These are phyloP conservation scores for Sarcophaga carnaria DNA, from an alignment of 2,888 invertebrate genomes.

Conservation along the genomic window DNA sequence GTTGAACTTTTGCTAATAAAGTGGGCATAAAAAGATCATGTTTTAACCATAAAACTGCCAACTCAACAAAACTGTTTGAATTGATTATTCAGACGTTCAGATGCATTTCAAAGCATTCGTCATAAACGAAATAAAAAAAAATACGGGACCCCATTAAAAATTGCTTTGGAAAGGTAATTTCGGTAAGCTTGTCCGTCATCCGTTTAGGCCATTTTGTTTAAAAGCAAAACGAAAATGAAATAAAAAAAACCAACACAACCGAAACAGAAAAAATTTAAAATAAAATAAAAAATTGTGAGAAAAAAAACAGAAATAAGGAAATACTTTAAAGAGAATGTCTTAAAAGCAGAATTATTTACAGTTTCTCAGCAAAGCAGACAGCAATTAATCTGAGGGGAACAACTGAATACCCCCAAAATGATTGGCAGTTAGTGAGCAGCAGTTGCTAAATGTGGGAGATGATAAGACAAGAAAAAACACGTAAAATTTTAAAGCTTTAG, in stretches of 20 bases:
- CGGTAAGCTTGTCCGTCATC: slow-evolving; percentile 27
- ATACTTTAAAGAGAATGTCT: slow-evolving; percentile 34
- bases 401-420: not conserved
- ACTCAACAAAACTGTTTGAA: slow-evolving; percentile 52
- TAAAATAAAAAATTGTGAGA: not conserved
- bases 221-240: slow-evolving; percentile 6
- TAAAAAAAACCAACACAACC: no score
- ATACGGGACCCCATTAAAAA: slow-evolving; percentile 22
- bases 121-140: not conserved
- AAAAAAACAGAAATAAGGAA: slow-evolving; percentile 47
- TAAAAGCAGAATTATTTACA: slow-evolving; percentile 46
- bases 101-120: not conserved
- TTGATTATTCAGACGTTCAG: slow-evolving; percentile 32
- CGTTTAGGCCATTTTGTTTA: slow-evolving; percentile 5
- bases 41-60: slow-evolving; percentile 73
- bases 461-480: not conserved
- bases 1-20: slow-evolving; percentile 65
- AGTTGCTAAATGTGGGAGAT: slow-evolving; percentile 21
- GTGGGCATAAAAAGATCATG: slow-evolving; percentile 73
- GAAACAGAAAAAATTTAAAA: slow-evolving; percentile 3
- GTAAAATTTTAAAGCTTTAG: slow-evolving; percentile 3
- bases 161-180: slow-evolving; percentile 44
- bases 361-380: slow-evolving; percentile 71
- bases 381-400: slow-evolving; percentile 71
- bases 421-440: slow-evolving; percentile 24